Evolutionary conservation across 2,888 invertebrate species (phyloP).

Genomic region (Autographa gamma): DNA sequence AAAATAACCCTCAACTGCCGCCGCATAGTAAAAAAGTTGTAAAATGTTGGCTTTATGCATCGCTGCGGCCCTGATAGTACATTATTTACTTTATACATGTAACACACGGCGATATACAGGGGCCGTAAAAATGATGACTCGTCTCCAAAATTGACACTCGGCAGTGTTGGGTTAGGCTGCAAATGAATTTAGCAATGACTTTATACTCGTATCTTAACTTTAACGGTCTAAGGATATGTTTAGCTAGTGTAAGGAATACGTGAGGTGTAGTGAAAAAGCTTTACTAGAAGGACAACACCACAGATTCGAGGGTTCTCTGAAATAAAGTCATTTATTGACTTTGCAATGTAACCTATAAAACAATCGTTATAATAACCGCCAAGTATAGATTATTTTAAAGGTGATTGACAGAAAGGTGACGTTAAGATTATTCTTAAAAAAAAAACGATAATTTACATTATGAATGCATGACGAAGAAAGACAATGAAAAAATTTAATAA

Average conservation of each 20-base stretch:
- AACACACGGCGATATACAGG: conserved; percentile 14
- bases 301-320: too few species aligned
- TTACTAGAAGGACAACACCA: too few species aligned
- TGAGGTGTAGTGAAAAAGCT: not conserved
- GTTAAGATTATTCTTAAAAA: too few species aligned
- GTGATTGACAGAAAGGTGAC: too few species aligned
- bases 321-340: too few species aligned
- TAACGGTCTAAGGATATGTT: not conserved
- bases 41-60: conserved; percentile 53
- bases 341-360: too few species aligned
- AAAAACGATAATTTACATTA: too few species aligned
- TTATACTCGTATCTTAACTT: not conserved
- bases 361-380: too few species aligned
- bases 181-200: conserved; percentile 10
- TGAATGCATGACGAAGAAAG: too few species aligned
- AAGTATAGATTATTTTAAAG: too few species aligned
- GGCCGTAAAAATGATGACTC: not conserved
- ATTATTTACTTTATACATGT: conserved; percentile 48
- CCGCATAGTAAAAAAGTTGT: conserved; percentile 54
- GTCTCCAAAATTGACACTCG: conserved; percentile 20
- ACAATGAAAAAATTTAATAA: too few species aligned
- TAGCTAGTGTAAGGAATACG: not conserved
- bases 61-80: conserved; percentile 42
- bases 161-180: conserved; percentile 24
- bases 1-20: conserved; percentile 37